Evolutionary conservation across 2,888 invertebrate species (phyloP).

Genomic region (Zelleria hepariella): DNA sequence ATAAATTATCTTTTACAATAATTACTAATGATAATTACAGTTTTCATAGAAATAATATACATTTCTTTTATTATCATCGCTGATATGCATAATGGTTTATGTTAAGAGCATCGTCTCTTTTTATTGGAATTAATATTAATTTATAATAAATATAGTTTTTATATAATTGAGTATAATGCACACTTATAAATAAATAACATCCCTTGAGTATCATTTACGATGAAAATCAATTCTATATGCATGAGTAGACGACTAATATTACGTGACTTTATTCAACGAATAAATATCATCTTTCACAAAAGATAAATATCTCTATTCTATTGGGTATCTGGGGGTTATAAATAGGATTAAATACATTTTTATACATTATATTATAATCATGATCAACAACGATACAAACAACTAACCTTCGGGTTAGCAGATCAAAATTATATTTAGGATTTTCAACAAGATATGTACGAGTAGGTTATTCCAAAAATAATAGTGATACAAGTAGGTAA

Average conservation of each 20-base stretch:
- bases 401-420: constrained; percentile 17
- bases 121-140: not conserved
- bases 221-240: not conserved
- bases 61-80: constrained; percentile 39
- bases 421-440: not conserved
- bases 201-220: not conserved
- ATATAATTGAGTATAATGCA: constrained; percentile 1
- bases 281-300: not conserved
- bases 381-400: constrained; percentile 57
- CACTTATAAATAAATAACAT: constrained; percentile 5
- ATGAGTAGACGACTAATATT: not conserved
- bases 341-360: constrained; percentile 54
- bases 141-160: not conserved
- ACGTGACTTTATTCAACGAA: not conserved
- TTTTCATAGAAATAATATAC: constrained; percentile 29
- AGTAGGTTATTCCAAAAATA: not conserved
- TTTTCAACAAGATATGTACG: not conserved
- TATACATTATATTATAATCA: constrained; percentile 34
- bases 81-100: constrained; percentile 39
- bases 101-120: constrained; percentile 12
- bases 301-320: constrained; percentile 31
- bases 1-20: constrained; percentile 38
- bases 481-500: not conserved
- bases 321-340: constrained; percentile 38
- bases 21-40: constrained; percentile 26